These are phyloP conservation scores for Pandemis heparana DNA, from an alignment of 2,888 invertebrate species.

Conservation along the genomic window DNA sequence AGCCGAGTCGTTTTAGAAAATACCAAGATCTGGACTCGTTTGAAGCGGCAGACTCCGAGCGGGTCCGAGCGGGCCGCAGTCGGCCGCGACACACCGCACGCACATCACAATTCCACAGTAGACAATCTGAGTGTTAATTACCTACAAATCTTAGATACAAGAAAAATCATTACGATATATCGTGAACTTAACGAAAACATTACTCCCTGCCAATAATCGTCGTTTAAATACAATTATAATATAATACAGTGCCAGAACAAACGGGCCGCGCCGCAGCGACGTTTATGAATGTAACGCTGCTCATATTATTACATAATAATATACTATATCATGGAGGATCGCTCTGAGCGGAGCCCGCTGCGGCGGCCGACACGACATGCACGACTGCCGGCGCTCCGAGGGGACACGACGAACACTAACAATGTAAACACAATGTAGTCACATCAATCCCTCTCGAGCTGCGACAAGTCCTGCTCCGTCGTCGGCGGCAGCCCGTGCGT, in stretches of 20 bases:
- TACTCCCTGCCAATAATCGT: constrained; percentile 54
- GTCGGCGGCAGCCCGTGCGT: background rate
- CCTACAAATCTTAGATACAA: constrained; percentile 22
- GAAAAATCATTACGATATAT: constrained; percentile 15
- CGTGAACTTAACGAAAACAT: constrained; percentile 44
- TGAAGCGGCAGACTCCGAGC: background rate
- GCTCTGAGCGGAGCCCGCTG: background rate
- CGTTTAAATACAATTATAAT: constrained; percentile 45
- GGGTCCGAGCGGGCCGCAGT: background rate
- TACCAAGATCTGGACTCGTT: too few relatives aligned
- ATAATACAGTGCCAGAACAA: constrained; percentile 22
- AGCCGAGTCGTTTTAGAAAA: background rate
- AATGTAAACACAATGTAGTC: too few relatives aligned
- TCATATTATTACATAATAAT: background rate
- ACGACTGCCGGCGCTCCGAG: too few relatives aligned
- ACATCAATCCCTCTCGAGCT: background rate
- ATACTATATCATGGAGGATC: too few relatives aligned
- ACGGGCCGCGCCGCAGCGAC: background rate
- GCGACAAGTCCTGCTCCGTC: background rate
- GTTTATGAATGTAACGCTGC: background rate
- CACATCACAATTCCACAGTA: constrained; percentile 1
- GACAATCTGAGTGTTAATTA: constrained; percentile 1
- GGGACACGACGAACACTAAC: too few relatives aligned
- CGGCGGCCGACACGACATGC: background rate
- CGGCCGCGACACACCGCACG: constrained; percentile 3